Evolutionary conservation across 2,113 vertebrate species (phyloP).

Genomic region (Cranoglanis bouderius): DNA sequence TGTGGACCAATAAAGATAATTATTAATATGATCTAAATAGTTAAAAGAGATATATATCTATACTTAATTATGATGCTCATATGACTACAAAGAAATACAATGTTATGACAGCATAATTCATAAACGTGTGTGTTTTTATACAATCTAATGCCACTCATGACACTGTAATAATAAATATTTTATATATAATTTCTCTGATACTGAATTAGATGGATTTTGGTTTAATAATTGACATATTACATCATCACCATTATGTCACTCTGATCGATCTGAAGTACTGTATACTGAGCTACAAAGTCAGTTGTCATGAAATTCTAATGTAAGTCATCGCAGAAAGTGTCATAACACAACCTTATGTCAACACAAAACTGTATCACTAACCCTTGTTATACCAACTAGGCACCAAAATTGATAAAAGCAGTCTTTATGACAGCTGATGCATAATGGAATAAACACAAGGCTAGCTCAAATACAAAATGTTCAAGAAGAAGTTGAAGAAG

Average conservation of each 20-base stretch:
- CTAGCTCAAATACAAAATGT: not conserved
- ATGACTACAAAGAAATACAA: not conserved
- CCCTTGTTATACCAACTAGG: not conserved
- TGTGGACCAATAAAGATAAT: too few species aligned
- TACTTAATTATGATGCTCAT: not conserved
- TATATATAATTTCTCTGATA: too few species aligned
- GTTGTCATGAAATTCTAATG: too few species aligned
- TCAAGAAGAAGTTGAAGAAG: not conserved
- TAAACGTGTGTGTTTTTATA: not conserved
- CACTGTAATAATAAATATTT: too few species aligned
- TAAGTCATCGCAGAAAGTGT: too few species aligned
- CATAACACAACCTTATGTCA: not conserved
- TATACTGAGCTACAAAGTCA: too few species aligned
- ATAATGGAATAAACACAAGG: not conserved
- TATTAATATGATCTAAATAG: too few species aligned
- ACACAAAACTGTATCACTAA: not conserved
- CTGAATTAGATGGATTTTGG: too few species aligned
- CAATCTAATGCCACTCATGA: too few species aligned
- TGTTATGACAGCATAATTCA: not conserved
- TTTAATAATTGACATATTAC: too few species aligned
- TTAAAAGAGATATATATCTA: not conserved
- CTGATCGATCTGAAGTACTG: too few species aligned
- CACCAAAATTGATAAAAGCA: not conserved
- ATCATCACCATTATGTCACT: too few species aligned
- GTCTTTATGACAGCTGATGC: not conserved